Evolutionary conservation across 2,888 invertebrate genomes (phyloP), one percentile per base, ranked within the genome.

Genomic region (Trilocha varians): DNA sequence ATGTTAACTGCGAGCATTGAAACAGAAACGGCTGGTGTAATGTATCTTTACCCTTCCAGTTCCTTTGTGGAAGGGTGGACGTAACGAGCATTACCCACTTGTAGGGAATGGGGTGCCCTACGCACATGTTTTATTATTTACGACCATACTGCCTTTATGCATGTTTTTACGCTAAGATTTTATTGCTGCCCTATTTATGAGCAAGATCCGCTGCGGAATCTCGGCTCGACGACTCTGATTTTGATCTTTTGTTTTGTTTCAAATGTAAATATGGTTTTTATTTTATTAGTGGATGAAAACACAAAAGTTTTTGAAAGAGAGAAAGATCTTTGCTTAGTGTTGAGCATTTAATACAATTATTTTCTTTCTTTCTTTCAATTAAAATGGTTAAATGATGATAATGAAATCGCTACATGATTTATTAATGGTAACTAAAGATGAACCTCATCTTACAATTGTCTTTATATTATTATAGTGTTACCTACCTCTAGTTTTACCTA

Each of bases 81-180:
- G 76, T 78, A 82, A 82, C 82, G 78, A 78, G 79, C 77, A 65
- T 68, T 69, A 71, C 71, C 70, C 79, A 78, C 79, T 77, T 74
- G 73, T 70, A 60, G 57, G 60, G 62, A 47, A 49, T 60, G 59
- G 51, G 48, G 43, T 55, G 60, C 71, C 70, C 65, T 65, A 62
- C 56, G 58, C 71, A 72, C 78, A 76, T 70, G 77, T 65, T 84
- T 76, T 83, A 85, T 85, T 84, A 85, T 85, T 85, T 83, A 84
- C 80, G 82, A 77, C 63, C 62, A 72, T 59, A 57, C 40, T 71
- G 79, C 78, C 79, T 82, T 79, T 78, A 74, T 73, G 76, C 74
- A 74, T 78, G 78, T 82, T 80, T 82, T 78, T 76, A 70, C 68
- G 76, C 75, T 82, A 82, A 84, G 83, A 85, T 84, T 85, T 84